These are phyloP conservation scores for Tachysurus vachellii DNA, from an alignment of 2,113 vertebrate genomes.

Conservation along the genomic window DNA sequence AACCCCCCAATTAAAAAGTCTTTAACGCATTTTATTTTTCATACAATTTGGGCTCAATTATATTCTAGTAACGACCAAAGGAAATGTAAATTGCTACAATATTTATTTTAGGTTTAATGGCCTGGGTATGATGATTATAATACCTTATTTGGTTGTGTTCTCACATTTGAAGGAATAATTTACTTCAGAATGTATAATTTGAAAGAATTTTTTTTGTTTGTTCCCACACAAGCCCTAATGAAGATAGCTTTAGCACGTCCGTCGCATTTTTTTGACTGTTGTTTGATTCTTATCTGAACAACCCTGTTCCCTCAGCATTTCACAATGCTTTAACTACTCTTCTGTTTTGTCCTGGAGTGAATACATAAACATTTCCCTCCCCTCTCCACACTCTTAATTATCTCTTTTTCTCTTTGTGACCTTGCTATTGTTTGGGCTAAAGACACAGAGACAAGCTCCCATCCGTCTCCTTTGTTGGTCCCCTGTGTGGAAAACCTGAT, in stretches of 20 bases:
- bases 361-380: constrained; percentile 2
- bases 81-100: neutral
- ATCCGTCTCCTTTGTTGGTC: constrained; percentile 17
- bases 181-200: neutral
- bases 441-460: neutral
- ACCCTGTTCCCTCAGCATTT: neutral
- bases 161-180: neutral
- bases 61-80: neutral
- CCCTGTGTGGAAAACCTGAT: neutral
- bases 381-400: neutral
- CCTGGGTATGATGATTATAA: neutral
- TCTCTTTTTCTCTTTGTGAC: neutral
- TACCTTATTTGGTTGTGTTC: neutral
- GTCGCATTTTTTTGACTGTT: neutral
- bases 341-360: neutral
- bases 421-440: neutral
- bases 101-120: neutral
- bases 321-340: neutral
- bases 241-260: neutral
- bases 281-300: neutral
- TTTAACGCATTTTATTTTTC: neutral
- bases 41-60: neutral
- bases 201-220: neutral
- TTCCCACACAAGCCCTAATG: neutral
- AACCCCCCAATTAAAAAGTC: neutral